Base-by-base conservation (phyloP, 2,113 vertebrate genomes). In the Notarius quadriscutis region DNA sequence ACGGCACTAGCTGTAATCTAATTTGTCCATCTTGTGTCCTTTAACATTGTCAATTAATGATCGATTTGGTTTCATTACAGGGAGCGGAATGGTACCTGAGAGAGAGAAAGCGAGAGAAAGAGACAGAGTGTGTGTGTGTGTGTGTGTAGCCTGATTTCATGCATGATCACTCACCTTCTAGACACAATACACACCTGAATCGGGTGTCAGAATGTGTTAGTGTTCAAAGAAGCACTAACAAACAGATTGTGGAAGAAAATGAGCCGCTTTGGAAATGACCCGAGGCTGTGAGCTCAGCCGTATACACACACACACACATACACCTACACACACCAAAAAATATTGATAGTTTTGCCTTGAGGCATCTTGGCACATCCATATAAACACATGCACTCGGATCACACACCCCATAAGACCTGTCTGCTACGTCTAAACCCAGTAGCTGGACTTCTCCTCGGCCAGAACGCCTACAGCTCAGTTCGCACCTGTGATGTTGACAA, bases 401-500 rank as follows among this genome's bases (percentile, higher is more conserved):
- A 79, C 84, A 87, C 82, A 30, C 77, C 25, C 27, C 69, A 9
- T 74, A 75, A 79, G 74, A 55, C 72, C 60, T 62, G 27, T 50
- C 55, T 25, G 7, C 57, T 51, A 55, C 12, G 20, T 84, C 55
- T 50, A 14, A 50, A 81, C 41, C 84, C 72, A 22, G 34, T 17
- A 34, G 72, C 50, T 18, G 74, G 60, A 58, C 50, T 34, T 69
- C n/a, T 12, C 20, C 67, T 77, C 1, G 53, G n/a, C 48, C 27
- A 34, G 65, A 51, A 51, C 75, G 86, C 78, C 81, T 41, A 79
- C 83, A 83, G 86, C 83, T 86, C 50, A 62, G 48, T 63, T 88
- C 27, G 62, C 71, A 87, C 84, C 90, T 89, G 84, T 91, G 88
- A 89, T 81, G 81, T 88, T 83, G 88, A 88, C 88, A 86, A 89